Base-by-base conservation (phyloP, 2,797 vertebrate genomes). In the Phataginus tetradactyla region DNA sequence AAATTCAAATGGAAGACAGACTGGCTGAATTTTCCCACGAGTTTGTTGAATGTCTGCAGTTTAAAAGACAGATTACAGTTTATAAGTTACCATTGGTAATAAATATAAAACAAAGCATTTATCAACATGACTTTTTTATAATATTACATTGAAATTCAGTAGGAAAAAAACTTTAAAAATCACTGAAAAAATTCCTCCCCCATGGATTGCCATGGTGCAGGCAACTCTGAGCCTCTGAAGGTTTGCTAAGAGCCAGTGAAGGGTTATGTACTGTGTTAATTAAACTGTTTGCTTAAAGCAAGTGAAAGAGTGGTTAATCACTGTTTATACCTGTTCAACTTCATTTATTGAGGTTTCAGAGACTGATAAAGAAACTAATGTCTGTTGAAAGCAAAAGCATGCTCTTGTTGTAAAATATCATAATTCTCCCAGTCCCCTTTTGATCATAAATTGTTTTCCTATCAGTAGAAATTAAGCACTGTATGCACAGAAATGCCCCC, bases 1-100 rank as follows among this genome's bases (percentile, higher is more conserved):
- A 97, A 89, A 61, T 97, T 98, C 88, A 98, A 98, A 92, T 99
- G 99, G 95, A 99, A 99, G 96, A 98, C 94, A 0, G 99, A 99
- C 97, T 99, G 99, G 97, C 98, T 99, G 57, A 99, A 98, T 72
- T 83, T 96, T 72, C 99, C 99, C 92, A 99, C 99, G 0, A 61
- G 53, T 29, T 98, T 98, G 87, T 90, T 98, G 97, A 99, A 99
- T 5, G 98, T 99, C 99, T 99, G 97, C 64, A 39, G 93, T 85
- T 93, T 75, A 72, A 81, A 87, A 94, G 89, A 96, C 51, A 78
- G 51, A 42, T 25, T 55, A 96, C 51, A 78, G 51, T 37, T 25
- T 55, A 23, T 11, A 27, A 25, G 85, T 90, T 84, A 90, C 0
- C 0, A 0, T 23, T 17, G 63, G 72, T 49, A 59, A 42, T 20